phyloP scores from a whole-genome alignment of 1,140 invertebrate genomes.

The Zaprionus nigranus region DNA sequence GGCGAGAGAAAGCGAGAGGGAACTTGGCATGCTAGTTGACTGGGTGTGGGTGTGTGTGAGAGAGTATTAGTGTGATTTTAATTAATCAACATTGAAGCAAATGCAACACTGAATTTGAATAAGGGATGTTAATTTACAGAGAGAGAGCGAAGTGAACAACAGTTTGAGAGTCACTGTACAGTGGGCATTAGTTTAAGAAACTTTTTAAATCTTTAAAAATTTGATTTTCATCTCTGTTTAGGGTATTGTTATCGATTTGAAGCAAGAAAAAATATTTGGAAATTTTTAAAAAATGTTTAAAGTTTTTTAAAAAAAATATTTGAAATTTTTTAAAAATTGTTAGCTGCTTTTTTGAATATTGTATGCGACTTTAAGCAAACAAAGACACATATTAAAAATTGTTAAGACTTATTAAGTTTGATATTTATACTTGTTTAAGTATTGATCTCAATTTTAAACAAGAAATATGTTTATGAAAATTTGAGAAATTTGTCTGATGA shows the following conservation, averaged over 20 bases:
- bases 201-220: too few relatives aligned
- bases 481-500: too few relatives aligned
- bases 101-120: constrained; percentile 13
- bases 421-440: too few relatives aligned
- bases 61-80: constrained; percentile 2
- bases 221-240: too few relatives aligned
- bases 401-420: rapidly evolving
- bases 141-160: neutral
- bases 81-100: constrained; percentile 45
- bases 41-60: neutral
- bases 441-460: too few relatives aligned
- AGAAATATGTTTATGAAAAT: too few relatives aligned
- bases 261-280: neutral
- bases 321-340: too few relatives aligned
- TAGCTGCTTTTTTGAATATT: neutral
- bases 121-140: neutral
- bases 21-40: neutral
- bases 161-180: neutral
- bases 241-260: too few relatives aligned
- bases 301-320: neutral
- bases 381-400: neutral
- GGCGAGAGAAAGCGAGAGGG: too few relatives aligned
- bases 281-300: neutral
- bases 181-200: neutral
- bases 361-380: neutral